These are phyloP conservation scores for Pseudococcus longispinus DNA, from an alignment of 2,888 invertebrate species.

Conservation along the genomic window DNA sequence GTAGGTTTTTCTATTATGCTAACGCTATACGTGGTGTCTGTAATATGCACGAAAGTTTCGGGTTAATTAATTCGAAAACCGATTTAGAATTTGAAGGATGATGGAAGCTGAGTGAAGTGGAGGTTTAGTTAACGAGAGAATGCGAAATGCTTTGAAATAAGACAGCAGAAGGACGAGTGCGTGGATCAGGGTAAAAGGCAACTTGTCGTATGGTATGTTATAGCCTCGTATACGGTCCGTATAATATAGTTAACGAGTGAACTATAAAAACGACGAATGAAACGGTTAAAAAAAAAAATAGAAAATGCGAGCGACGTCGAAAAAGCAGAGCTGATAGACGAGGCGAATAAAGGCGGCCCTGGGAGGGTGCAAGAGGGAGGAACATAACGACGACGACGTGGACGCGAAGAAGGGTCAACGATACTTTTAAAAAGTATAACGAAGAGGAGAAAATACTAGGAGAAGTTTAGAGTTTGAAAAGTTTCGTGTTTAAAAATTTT, in stretches of 20 bases:
- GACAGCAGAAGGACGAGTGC: too few relatives aligned
- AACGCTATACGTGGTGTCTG: not conserved
- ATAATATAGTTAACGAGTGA: not conserved
- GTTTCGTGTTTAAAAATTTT: slow-evolving; percentile 46
- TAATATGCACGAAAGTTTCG: not conserved
- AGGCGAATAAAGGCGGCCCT: not conserved
- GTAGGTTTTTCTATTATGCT: not conserved
- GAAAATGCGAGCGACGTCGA: not conserved
- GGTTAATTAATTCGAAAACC: not conserved
- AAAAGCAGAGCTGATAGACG: not conserved
- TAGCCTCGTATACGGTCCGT: too few relatives aligned
- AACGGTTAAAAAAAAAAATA: not conserved
- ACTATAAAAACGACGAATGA: not conserved
- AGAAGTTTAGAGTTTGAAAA: slow-evolving; percentile 44
- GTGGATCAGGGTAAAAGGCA: too few relatives aligned
- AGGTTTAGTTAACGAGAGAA: not conserved
- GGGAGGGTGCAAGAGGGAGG: not conserved
- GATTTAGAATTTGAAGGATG: not conserved
- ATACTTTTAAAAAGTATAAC: not conserved
- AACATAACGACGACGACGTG: not conserved
- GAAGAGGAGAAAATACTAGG: slow-evolving; percentile 22
- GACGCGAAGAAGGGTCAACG: slow-evolving; percentile 3
- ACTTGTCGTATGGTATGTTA: too few relatives aligned
- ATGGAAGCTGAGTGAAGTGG: too few relatives aligned
- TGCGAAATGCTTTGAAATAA: too few relatives aligned